Base-by-base conservation (phyloP, 2,888 invertebrate species). In the Lutraria lutraria region DNA sequence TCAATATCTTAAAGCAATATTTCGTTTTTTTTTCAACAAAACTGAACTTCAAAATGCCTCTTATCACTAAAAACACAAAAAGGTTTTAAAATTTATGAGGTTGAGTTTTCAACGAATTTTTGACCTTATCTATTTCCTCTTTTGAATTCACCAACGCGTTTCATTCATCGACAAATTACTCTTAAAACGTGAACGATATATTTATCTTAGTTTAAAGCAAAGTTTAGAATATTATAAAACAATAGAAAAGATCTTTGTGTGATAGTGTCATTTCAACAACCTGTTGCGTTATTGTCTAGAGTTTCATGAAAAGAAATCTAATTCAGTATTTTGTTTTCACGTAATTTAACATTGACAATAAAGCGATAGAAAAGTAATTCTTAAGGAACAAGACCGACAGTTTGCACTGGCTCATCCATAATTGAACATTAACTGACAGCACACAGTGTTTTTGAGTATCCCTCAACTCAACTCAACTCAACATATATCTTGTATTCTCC, bases 261-360 rank as follows among this genome's bases (percentile, higher is more conserved):
- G 92, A 92, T 90, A 90, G 92, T 90, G 92, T 92, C 92, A 90
- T 88, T 90, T 89, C 89, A 85, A 85, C 87, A 85, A 92, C 80
- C 87, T 76, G 86, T 89, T 92, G 89, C 88, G 90, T 92, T 92
- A 92, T 89, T 92, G 90, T 92, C 92, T 92, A 81, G 90, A 85
- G 88, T 92, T 92, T 90, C 92, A 90, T 92, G 89, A 88, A 92
- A 89, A 88, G 90, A 91, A 91, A 92, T 89, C 90, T 88, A 88
- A 89, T 87, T 89, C 90, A 89, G 89, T 89, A 85, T 92, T n/a
- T 90, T 90, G 89, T 92, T 92, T 92, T 90, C 92, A 89, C 83
- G 87, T 89, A 87, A 89, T 92, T 90, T 89, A 86, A 90, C 92
- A 92, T 81, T 83, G 83, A 92, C 92, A 92, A 92, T 89, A 87